These are phyloP conservation scores for Rambutsinella grinnellia DNA, from an alignment of 2,888 invertebrate genomes.

Conservation along the genomic window DNA sequence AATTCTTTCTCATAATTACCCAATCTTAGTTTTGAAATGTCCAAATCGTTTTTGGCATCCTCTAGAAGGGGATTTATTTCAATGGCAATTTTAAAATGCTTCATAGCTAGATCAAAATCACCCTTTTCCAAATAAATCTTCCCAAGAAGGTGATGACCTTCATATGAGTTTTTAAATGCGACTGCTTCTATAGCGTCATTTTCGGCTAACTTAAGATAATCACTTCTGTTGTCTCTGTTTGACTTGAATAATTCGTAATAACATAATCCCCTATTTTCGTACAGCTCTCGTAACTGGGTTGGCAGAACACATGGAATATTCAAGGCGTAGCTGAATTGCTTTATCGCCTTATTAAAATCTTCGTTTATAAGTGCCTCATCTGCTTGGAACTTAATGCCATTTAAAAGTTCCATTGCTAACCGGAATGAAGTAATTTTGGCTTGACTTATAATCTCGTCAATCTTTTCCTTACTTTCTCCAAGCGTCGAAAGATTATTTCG, in stretches of 20 bases:
- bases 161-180: slow-evolving; percentile 9
- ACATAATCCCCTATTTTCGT: slow-evolving; percentile 46
- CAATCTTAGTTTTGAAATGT: slow-evolving; percentile 8
- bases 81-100: slow-evolving; percentile 14
- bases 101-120: too few species aligned
- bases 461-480: slow-evolving; percentile 6
- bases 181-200: slow-evolving; percentile 5
- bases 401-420: not conserved
- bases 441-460: not conserved
- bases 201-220: slow-evolving; percentile 2
- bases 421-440: not conserved
- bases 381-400: slow-evolving; percentile 12
- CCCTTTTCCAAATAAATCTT: not conserved
- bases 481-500: slow-evolving; percentile 6
- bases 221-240: slow-evolving; percentile 7
- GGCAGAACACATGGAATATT: slow-evolving; percentile 7
- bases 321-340: slow-evolving; percentile 32
- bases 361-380: slow-evolving; percentile 5
- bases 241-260: not conserved
- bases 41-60: not conserved
- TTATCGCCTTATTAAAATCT: slow-evolving; percentile 16
- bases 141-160: slow-evolving; percentile 4
- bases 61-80: not conserved
- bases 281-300: slow-evolving; percentile 9
- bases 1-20: slow-evolving; percentile 14